These are phyloP conservation scores for Acanthochromis polyacanthus DNA, from an alignment of 2,113 vertebrate genomes.

Conservation along the genomic window DNA sequence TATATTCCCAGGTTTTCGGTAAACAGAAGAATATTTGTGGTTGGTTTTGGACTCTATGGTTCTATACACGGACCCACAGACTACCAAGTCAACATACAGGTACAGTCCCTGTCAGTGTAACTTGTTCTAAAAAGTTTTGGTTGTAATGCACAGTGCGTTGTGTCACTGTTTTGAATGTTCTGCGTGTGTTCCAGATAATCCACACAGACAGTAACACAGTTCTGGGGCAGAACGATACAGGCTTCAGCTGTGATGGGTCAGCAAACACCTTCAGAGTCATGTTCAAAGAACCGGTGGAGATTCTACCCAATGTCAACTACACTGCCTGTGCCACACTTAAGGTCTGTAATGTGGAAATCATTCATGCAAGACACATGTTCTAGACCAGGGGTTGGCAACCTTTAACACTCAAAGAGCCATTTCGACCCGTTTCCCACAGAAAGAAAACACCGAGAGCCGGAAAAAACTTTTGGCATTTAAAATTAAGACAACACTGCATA, in stretches of 20 bases:
- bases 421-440: too few relatives aligned
- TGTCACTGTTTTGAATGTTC: not conserved
- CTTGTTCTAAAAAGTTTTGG: not conserved
- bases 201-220: constrained; percentile 98
- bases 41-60: constrained; percentile 95
- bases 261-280: constrained; percentile 97
- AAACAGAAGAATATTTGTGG: constrained; percentile 95
- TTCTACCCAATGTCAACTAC: constrained; percentile 96
- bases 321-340: constrained; percentile 96
- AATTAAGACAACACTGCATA: too few relatives aligned
- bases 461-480: too few relatives aligned
- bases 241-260: constrained; percentile 97
- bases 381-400: too few relatives aligned
- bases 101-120: constrained; percentile 54
- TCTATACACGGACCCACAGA: constrained; percentile 97
- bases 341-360: constrained; percentile 76
- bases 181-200: constrained; percentile 88
- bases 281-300: constrained; percentile 98
- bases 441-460: too few relatives aligned
- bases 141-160: not conserved
- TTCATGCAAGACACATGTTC: not conserved
- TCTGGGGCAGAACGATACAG: constrained; percentile 96
- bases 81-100: constrained; percentile 98
- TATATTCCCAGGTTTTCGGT: constrained; percentile 90
- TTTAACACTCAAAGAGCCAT: too few relatives aligned